phyloP scores from a whole-genome alignment of 1,140 invertebrate species.

The Capitella teleta region DNA sequence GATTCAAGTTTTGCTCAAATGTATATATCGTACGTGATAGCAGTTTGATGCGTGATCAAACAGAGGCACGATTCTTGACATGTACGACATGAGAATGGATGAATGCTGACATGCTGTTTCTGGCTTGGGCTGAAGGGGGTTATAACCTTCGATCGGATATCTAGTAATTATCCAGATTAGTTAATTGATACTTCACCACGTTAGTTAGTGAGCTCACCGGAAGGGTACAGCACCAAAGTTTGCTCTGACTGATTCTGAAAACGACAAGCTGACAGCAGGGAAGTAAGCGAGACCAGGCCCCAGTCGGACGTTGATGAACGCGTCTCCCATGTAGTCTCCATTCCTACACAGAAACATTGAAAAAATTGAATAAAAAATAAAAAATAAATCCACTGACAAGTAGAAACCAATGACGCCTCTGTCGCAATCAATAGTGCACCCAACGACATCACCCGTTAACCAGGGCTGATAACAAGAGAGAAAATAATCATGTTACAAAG shows the following conservation, averaged over 20 bases:
- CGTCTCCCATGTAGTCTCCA: slow-evolving; percentile 59
- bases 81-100: too few species aligned
- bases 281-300: slow-evolving; percentile 67
- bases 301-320: slow-evolving; percentile 57
- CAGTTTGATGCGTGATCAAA: too few species aligned
- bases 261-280: slow-evolving; percentile 60
- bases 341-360: slow-evolving; percentile 49
- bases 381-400: slow-evolving; percentile 30
- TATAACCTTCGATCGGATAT: too few species aligned
- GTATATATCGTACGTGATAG: too few species aligned
- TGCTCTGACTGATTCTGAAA: slow-evolving; percentile 60
- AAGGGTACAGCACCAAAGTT: slow-evolving; percentile 68
- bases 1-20: too few species aligned
- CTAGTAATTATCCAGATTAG: too few species aligned
- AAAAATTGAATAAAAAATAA: slow-evolving; percentile 9
- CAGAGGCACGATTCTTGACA: too few species aligned
- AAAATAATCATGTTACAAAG: not conserved
- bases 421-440: slow-evolving; percentile 65
- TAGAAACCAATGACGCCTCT: slow-evolving; percentile 48
- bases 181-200: too few species aligned
- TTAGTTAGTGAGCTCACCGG: too few species aligned
- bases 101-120: too few species aligned
- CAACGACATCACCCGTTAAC: slow-evolving; percentile 70
- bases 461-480: slow-evolving; percentile 44
- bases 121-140: too few species aligned